Percentiles rank a stretch among this genome's conserved stretches.
These are phyloP conservation scores for Sialis lutaria DNA, from an alignment of 2,888 invertebrate species.

Conservation along the genomic window DNA sequence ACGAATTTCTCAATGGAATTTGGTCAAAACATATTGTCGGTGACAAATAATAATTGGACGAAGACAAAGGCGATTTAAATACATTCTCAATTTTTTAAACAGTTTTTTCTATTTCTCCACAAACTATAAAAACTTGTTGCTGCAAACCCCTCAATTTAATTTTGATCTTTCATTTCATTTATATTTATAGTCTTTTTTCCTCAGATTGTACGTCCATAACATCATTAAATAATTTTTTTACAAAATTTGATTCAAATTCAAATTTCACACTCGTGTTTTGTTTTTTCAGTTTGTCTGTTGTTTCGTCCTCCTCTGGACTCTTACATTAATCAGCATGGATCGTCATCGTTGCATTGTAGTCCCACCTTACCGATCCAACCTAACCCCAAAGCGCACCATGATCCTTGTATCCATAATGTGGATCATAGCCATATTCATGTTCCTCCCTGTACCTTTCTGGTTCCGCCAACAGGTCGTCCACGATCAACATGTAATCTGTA, in stretches of 20 bases:
- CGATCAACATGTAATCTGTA: conserved; percentile 25
- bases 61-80: no score
- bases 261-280: conserved; percentile 4
- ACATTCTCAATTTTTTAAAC: no score
- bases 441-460: conserved; percentile 33
- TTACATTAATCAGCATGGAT: conserved; percentile 37
- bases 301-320: conserved; percentile 36
- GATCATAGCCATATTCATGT: conserved; percentile 28
- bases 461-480: conserved; percentile 22
- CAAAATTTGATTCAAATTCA: background rate
- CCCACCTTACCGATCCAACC: conserved; percentile 33
- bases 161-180: no score
- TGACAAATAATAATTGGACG: no score
- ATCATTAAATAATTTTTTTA: no score
- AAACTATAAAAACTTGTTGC: no score
- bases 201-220: no score
- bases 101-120: no score
- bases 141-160: no score
- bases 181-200: no score
- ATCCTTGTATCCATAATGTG: conserved; percentile 28
- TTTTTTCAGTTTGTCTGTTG: conserved; percentile 34
- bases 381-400: conserved; percentile 26
- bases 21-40: no score
- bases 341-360: conserved; percentile 34
- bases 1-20: no score